Conservation (phyloP, 2,888 invertebrate species). For the Drosophila quinaria region DNA sequence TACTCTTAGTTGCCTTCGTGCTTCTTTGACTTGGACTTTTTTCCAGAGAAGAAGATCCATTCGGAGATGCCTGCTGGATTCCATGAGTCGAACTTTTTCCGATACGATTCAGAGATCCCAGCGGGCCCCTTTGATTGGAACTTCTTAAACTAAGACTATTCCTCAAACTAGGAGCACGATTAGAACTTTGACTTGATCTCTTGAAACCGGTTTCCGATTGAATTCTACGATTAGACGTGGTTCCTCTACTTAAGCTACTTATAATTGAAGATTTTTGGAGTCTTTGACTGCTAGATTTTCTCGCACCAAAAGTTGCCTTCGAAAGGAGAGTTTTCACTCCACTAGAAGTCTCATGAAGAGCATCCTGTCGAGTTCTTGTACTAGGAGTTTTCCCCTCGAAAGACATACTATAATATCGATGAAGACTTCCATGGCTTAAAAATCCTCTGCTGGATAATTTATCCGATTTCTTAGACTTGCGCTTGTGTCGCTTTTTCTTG, state of each 20-base stretch:
- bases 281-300: background rate
- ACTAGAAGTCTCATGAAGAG: background rate
- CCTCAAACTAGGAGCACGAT: background rate
- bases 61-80: background rate
- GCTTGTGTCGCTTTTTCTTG: slow-evolving; percentile 11
- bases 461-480: background rate
- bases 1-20: background rate
- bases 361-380: background rate
- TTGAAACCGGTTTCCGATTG: background rate
- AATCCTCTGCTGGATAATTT: background rate
- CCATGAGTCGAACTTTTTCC: background rate
- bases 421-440: background rate
- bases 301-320: background rate
- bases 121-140: background rate
- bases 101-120: background rate
- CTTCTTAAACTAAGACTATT: background rate
- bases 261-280: background rate
- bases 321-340: too few species aligned
- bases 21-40: background rate
- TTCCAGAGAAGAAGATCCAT: background rate
- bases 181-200: too few species aligned
- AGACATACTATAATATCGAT: background rate
- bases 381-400: background rate
- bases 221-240: background rate
- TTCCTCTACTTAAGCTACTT: background rate